Conservation (phyloP, 2,113 vertebrate genomes). For the Melanocharis versteri region DNA sequence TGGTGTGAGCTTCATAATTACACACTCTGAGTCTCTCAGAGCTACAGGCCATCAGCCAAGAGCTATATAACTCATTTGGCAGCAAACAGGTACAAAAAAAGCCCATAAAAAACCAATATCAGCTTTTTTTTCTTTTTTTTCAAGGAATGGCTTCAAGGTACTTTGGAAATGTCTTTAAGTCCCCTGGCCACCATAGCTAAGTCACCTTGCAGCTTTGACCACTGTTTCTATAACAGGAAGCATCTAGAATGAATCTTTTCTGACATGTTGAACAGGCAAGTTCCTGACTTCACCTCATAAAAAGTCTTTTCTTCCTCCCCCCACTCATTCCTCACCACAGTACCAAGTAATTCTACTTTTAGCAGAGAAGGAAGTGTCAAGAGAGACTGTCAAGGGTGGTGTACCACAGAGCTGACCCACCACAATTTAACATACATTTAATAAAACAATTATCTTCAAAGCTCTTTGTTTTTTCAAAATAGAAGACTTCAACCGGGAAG, state of each 20-base stretch:
- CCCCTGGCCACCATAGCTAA: neutral
- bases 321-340: neutral
- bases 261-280: neutral
- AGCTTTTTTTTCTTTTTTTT: neutral
- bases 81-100: neutral
- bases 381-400: neutral
- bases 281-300: neutral
- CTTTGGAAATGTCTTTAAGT: neutral
- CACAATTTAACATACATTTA: neutral
- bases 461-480: constrained; percentile 7
- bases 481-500: neutral
- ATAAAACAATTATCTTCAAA: neutral
- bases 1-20: neutral
- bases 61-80: neutral
- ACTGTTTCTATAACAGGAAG: neutral
- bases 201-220: neutral
- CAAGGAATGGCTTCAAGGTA: neutral
- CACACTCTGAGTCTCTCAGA: neutral
- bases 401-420: neutral
- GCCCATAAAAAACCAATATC: neutral
- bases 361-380: neutral
- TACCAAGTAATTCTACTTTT: neutral
- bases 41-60: neutral
- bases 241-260: neutral
- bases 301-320: neutral